These are phyloP conservation scores for Sceloporus undulatus DNA, from an alignment of 2,113 vertebrate species.

Conservation along the genomic window DNA sequence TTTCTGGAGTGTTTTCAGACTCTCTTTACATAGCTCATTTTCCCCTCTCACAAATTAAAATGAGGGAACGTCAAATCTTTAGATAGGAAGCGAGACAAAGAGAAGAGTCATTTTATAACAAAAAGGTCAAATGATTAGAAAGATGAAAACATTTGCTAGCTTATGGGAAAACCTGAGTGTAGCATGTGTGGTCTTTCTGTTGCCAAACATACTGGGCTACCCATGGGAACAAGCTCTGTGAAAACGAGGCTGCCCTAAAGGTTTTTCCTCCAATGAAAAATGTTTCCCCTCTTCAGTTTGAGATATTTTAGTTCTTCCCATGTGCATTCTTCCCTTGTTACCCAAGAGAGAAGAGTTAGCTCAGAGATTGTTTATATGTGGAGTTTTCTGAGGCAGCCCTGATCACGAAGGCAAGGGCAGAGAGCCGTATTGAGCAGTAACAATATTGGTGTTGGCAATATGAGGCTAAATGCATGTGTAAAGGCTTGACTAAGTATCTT, in stretches of 20 bases:
- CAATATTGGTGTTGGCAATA: too few species aligned
- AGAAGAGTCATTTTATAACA: slow-evolving; percentile 54
- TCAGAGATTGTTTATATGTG: neutral
- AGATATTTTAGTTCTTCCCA: neutral
- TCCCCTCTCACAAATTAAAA: slow-evolving; percentile 58
- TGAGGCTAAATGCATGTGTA: too few species aligned
- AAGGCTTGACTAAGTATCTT: too few species aligned
- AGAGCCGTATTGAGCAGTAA: neutral
- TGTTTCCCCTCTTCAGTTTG: neutral
- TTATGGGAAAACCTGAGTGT: slow-evolving; percentile 58
- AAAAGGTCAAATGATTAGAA: slow-evolving; percentile 59
- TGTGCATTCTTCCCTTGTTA: neutral
- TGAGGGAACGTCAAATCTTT: slow-evolving; percentile 51
- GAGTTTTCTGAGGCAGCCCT: neutral
- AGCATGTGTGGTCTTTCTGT: slow-evolving; percentile 70
- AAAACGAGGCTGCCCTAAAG: slow-evolving; percentile 43
- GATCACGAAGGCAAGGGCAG: neutral
- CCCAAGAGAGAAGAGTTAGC: neutral
- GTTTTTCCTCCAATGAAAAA: slow-evolving; percentile 27
- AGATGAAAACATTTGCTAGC: slow-evolving; percentile 58
- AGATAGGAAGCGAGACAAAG: slow-evolving; percentile 43
- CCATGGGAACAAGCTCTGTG: slow-evolving; percentile 58
- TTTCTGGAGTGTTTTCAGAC: slow-evolving; percentile 46
- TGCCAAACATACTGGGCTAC: slow-evolving; percentile 50
- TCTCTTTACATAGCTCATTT: slow-evolving; percentile 47